phyloP scores from a whole-genome alignment of 2,113 vertebrate genomes.

The Lepus americanus region DNA sequence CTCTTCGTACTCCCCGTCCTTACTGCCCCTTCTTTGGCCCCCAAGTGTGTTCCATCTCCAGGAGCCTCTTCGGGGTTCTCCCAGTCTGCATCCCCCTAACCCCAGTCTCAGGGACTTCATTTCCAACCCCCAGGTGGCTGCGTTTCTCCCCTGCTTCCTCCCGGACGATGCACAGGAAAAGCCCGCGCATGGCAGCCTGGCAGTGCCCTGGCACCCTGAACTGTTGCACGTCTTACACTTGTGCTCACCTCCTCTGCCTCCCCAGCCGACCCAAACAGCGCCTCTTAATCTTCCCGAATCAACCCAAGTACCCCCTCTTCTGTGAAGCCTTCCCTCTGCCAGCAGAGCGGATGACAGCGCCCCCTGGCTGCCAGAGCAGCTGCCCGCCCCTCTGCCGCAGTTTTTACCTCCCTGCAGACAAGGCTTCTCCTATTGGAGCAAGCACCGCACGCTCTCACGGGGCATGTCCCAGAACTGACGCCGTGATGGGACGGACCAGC shows the following conservation, averaged over 20 bases:
- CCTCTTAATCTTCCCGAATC: background rate
- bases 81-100: background rate
- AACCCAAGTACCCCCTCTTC: background rate
- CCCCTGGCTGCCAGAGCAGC: background rate
- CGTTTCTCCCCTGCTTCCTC: background rate
- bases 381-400: background rate
- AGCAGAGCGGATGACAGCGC: no score
- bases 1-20: background rate
- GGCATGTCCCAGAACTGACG: background rate
- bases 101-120: background rate
- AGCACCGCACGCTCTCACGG: no score
- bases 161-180: background rate
- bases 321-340: background rate
- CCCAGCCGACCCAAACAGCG: background rate
- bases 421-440: background rate
- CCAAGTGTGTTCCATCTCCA: background rate
- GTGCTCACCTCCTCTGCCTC: background rate
- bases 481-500: background rate
- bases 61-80: background rate
- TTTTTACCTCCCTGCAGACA: background rate
- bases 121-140: background rate
- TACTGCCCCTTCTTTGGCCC: background rate
- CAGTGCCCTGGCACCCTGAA: background rate
- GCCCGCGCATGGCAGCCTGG: background rate
- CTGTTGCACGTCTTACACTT: background rate